Evolutionary conservation across 2,888 invertebrate species (phyloP), one percentile per base, ranked within the genome.

Genomic region (Sinopyrophorus schimmeli): DNA sequence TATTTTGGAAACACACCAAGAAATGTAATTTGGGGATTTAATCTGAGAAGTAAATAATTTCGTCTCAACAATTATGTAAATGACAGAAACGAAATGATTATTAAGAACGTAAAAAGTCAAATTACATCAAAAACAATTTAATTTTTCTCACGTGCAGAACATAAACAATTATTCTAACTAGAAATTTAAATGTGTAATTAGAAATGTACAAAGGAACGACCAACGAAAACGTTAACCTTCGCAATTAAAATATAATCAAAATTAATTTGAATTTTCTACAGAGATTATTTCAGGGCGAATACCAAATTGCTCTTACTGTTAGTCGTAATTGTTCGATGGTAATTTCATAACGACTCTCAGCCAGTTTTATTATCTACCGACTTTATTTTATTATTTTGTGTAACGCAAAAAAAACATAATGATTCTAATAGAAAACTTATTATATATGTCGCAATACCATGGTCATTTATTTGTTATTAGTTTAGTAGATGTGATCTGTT

Each of bases 191-290:
- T 54, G 54, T 53, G 53, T 55, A 60, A 61, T 63, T 62, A 61
- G 55, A 58, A 58, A 57, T 56, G 55, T 57, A 62, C 60, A 64
- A 64, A 59, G 54, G 53, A 55, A 55, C 35, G 20, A 41, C 20
- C 31, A 28, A 34, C 41, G 31, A 41, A 41, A 47, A 54, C 53
- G 46, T 50, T 54, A 54, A 39, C 50, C 40, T 47, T 42, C 37
- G 40, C 59, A 57, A 60, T 61, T 61, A 62, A 58, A 61, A 61
- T 44, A 46, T 51, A 53, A 60, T 60, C 46, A 50, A 54, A 54
- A 46, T 54, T 50, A 52, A 52, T 47, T 52, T 41, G 40, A 47
- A 46, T 39, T 24, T 51, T 40, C 40, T 34, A 20, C 18, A 28
- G 27, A 26, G 28, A 47, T 41, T 41, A 24, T 43, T 34, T 32